Conservation (phyloP, 2,113 vertebrate genomes). For the Hippocampus zosterae region DNA sequence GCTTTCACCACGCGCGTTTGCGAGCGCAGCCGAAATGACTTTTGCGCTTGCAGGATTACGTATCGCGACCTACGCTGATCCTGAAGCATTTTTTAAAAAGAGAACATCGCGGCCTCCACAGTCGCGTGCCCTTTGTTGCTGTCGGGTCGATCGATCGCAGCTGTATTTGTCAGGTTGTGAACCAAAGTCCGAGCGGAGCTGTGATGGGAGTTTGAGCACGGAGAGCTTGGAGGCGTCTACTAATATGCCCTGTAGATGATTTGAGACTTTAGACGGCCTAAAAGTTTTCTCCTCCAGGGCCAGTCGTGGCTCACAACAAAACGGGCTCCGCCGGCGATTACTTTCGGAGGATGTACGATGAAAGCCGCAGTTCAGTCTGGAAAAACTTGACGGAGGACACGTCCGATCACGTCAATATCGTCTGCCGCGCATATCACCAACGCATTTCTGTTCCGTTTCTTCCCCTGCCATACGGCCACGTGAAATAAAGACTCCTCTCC, state of each 20-base stretch:
- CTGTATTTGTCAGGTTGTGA: slow-evolving; percentile 21
- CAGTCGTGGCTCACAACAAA: slow-evolving; percentile 33
- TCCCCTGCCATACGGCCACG: slow-evolving; percentile 12
- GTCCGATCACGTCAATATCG: no score
- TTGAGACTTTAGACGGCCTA: slow-evolving; percentile 42
- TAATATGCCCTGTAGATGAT: slow-evolving; percentile 57
- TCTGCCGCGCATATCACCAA: no score
- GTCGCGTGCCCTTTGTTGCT: slow-evolving; percentile 17
- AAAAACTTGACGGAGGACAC: neutral
- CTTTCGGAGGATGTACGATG: slow-evolving; percentile 20
- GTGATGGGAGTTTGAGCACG: neutral
- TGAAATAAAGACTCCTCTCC: slow-evolving; percentile 12
- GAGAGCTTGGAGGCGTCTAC: slow-evolving; percentile 25
- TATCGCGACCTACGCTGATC: neutral
- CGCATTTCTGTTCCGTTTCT: neutral
- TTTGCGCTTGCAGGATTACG: neutral
- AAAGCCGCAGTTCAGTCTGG: slow-evolving; percentile 14
- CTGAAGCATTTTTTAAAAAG: slow-evolving; percentile 11
- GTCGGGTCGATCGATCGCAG: slow-evolving; percentile 49
- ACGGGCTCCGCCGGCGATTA: slow-evolving; percentile 41
- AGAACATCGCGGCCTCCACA: slow-evolving; percentile 13
- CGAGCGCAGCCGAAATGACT: neutral
- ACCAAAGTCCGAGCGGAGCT: slow-evolving; percentile 14
- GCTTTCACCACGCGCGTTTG: neutral
- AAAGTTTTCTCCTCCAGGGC: slow-evolving; percentile 44